Evolutionary conservation across 2,888 invertebrate genomes (phyloP).

Genomic region (Drosophila phalerata): DNA sequence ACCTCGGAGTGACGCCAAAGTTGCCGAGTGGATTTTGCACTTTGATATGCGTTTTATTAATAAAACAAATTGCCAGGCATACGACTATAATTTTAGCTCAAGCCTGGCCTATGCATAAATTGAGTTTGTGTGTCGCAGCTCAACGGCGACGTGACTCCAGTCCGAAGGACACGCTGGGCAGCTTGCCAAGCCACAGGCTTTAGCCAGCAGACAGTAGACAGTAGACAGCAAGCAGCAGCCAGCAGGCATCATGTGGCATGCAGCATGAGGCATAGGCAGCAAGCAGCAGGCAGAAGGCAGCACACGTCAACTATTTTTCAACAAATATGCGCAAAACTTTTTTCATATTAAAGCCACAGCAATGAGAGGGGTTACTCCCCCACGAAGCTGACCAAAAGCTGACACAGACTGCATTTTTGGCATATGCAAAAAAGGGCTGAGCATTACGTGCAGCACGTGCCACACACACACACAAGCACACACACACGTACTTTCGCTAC

Average conservation of each 20-base stretch:
- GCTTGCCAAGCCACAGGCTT: slow-evolving; percentile 48
- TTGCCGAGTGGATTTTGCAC: slow-evolving; percentile 62
- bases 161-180: slow-evolving; percentile 33
- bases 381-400: slow-evolving; percentile 54
- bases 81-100: slow-evolving; percentile 50
- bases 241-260: neutral
- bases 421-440: slow-evolving; percentile 68
- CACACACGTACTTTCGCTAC: slow-evolving; percentile 2
- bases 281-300: slow-evolving; percentile 15
- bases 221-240: slow-evolving; percentile 5
- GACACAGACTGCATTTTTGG: slow-evolving; percentile 55
- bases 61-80: slow-evolving; percentile 62
- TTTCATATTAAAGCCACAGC: slow-evolving; percentile 64
- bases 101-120: slow-evolving; percentile 50
- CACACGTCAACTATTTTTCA: slow-evolving; percentile 67
- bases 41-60: slow-evolving; percentile 68
- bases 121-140: slow-evolving; percentile 41
- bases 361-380: neutral
- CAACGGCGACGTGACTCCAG: slow-evolving; percentile 32
- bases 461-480: slow-evolving; percentile 33
- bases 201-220: slow-evolving; percentile 6
- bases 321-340: slow-evolving; percentile 64
- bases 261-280: slow-evolving; percentile 1
- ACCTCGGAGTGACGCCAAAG: slow-evolving; percentile 22
- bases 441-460: slow-evolving; percentile 75